Base-by-base conservation (phyloP, 2,888 invertebrate genomes). In the Ephialtes manifestator region DNA sequence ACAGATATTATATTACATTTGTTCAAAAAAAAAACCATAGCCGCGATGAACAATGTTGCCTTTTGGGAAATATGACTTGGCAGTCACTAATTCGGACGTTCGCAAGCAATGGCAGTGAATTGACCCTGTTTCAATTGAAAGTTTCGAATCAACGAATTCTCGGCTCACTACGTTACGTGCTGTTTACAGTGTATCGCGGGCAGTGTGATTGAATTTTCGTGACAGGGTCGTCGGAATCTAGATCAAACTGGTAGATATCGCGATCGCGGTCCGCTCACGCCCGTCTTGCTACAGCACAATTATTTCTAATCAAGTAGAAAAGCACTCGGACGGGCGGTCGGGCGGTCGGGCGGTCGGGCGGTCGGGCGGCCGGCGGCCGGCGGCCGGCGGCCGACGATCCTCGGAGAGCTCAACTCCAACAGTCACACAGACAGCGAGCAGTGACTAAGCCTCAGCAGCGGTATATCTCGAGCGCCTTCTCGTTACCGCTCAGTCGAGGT, bases 91-190 rank as follows among this genome's bases (percentile, higher is more conserved):
- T 31, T 28, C 39, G 39, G 39, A 11, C 11, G 28, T 74, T 60
- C n/a, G 55, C 71, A 46, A 76, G 48, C 67, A 63, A 63, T 24
- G 13, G 39, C 43, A 20, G 28, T 53, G 55, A 68, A 70, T 55
- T n/a, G n/a, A n/a, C 46, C 48, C 55, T 51, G 63, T 79, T 80
- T 86, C 78, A 89, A 90, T 88, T 87, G 89, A 89, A 91, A 91
- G 90, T 91, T 91, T 91, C 91, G 89, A 90, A 89, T 91, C 86
- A 78, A 79, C 86, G 82, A 83, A 88, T 91, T 89, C 87, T 80
- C 84, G 76, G 83, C 76, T 72, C 78, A 68, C 39, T 43, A 28
- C 65, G 5, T 28, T 18, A 46, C 18, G 51, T 70, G 31, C 24
- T 31, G 39, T 48, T 8, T 58, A 51, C 51, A 46, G 35, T 18